Base-by-base conservation (phyloP, 2,113 vertebrate genomes). In the Tupaia chinensis region DNA sequence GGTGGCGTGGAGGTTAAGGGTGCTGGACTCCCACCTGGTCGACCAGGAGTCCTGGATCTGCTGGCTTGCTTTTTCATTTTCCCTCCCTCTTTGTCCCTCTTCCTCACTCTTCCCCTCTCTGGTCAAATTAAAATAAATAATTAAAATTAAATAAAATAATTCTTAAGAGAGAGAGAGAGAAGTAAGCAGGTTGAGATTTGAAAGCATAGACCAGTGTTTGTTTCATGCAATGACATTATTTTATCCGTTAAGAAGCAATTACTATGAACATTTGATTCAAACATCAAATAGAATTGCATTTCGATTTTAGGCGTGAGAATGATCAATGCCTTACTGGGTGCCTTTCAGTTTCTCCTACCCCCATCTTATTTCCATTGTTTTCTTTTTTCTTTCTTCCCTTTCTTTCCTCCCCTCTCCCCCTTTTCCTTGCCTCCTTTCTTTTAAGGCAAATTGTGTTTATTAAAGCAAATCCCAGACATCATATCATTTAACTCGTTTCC, bases 401-500 rank as follows among this genome's bases (percentile, higher is more conserved):
- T 12, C 17, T 25, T 8, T 60, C 5, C 14, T 23, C 27, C 29
- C 60, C 1, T 68, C 65, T 25, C 29, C 15, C 11, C 2, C 56
- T 22, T 14, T 4, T 7, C 44, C 58, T 44, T 2, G 23, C 74
- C 17, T 15, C 23, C 9, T 54, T 12, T 9, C 58, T 92, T 44
- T 44, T 44, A 44, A 44, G 5, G 44, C 44, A 44, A 44, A 44
- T 44, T 74, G 89, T 54, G 61, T 94, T 96, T 96, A 91, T 93
- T 96, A 97, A 96, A 95, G 94, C 92, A 97, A 96, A 97, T 87
- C 94, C 89, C 89, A 97, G 94, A 88, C 79, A 95, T 93, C 94
- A 44, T 95, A 96, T 97, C 92, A 88, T 82, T 95, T 94, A 93
- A 86, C 81, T 97, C 81, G 95, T 95, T 98, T 97, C 88, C 94